phyloP scores from a whole-genome alignment of 2,888 invertebrate species.

The Diplolepis rosae region DNA sequence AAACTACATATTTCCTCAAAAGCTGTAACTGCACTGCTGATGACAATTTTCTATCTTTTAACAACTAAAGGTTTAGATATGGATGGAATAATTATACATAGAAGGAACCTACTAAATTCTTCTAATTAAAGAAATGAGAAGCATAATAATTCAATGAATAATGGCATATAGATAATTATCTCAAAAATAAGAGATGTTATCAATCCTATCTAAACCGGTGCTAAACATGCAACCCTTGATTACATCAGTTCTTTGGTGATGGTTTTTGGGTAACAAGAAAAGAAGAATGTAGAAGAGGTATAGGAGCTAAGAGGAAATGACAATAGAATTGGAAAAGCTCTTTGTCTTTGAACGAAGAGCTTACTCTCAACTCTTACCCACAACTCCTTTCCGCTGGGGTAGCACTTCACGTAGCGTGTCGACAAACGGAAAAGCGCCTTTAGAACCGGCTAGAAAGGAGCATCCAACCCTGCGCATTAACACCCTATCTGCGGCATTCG shows the following conservation, averaged over 20 bases:
- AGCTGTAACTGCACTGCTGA: too few relatives aligned
- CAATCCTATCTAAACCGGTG: too few relatives aligned
- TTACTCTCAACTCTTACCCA: neutral
- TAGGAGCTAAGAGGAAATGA: neutral
- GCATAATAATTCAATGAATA: too few relatives aligned
- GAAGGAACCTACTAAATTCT: too few relatives aligned
- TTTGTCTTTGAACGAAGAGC: neutral
- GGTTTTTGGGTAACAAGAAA: neutral
- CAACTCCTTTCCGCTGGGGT: constrained; percentile 27
- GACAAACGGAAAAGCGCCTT: constrained; percentile 61
- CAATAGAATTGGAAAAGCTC: too few relatives aligned
- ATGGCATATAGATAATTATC: too few relatives aligned
- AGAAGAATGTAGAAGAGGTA: neutral
- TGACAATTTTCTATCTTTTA: too few relatives aligned
- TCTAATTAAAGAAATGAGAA: too few relatives aligned
- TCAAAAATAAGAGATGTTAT: too few relatives aligned
- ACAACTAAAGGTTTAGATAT: too few relatives aligned
- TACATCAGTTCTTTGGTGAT: neutral
- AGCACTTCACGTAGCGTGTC: constrained; percentile 45
- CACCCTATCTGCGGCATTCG: constrained; percentile 44
- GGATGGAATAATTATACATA: too few relatives aligned
- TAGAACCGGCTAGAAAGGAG: constrained; percentile 64
- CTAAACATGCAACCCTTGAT: neutral
- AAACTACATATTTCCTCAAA: too few relatives aligned
- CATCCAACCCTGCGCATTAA: constrained; percentile 64